Conservation (phyloP, 2,888 invertebrate genomes). For the Octonoba sinensis region DNA sequence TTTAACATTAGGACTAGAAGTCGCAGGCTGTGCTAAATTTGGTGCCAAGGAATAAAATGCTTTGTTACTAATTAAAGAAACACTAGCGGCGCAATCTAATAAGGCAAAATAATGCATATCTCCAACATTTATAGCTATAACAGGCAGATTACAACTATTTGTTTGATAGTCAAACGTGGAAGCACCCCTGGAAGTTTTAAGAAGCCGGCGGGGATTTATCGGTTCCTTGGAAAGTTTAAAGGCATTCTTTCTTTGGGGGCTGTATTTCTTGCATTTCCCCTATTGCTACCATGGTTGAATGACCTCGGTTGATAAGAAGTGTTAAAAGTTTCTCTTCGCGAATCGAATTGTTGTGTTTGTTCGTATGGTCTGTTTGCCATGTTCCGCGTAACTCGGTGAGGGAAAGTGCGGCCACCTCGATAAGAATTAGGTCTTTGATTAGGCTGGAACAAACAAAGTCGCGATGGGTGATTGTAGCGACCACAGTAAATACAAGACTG, state of each 20-base stretch:
- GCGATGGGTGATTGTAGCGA: not conserved
- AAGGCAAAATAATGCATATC: not conserved
- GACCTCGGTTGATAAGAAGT: not conserved
- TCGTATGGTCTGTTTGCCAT: not conserved
- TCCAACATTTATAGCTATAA: not conserved
- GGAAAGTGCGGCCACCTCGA: no score
- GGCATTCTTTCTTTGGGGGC: not conserved
- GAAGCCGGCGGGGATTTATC: no score
- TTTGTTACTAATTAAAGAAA: conserved; percentile 1
- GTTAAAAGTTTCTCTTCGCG: not conserved
- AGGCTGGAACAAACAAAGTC: not conserved
- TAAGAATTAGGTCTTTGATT: not conserved
- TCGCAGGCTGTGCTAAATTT: not conserved
- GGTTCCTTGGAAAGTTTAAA: no score
- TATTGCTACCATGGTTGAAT: not conserved
- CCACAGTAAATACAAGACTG: conserved; percentile 4
- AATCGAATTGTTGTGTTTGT: not conserved
- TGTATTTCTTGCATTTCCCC: not conserved
- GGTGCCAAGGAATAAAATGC: not conserved
- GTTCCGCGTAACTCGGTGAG: not conserved
- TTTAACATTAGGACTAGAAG: conserved; percentile 1
- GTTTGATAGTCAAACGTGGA: not conserved
- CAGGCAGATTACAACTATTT: not conserved
- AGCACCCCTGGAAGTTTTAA: not conserved
- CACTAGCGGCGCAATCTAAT: not conserved